phyloP scores from a whole-genome alignment of 2,888 invertebrate species.

The Nezara viridula region DNA sequence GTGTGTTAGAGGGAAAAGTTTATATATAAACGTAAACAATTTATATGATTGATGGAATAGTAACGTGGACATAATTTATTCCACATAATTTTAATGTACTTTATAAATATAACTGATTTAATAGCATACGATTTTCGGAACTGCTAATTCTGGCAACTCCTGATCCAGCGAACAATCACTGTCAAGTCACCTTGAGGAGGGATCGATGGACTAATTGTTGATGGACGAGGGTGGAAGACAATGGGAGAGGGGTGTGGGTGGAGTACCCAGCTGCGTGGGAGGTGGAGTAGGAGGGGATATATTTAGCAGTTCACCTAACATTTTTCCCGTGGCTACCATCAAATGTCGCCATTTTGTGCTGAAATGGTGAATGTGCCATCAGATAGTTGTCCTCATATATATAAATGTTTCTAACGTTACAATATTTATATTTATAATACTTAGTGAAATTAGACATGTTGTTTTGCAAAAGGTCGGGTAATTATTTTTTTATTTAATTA shows the following conservation, averaged over 20 bases:
- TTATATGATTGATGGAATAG: no score
- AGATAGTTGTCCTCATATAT: neutral
- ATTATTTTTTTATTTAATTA: no score
- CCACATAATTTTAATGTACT: no score
- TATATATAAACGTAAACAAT: no score
- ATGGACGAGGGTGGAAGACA: neutral
- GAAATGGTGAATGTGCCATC: neutral
- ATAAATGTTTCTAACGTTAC: no score
- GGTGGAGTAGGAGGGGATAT: neutral
- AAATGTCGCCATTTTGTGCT: neutral
- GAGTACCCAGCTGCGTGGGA: neutral
- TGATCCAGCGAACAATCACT: neutral
- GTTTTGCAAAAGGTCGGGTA: no score
- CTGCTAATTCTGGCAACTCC: neutral
- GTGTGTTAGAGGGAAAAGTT: no score
- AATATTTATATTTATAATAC: no score
- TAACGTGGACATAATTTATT: no score
- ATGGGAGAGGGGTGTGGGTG: neutral
- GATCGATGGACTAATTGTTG: conserved; percentile 33
- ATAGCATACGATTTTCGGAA: neutral
- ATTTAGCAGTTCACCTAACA: neutral
- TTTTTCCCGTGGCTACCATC: neutral
- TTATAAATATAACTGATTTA: no score
- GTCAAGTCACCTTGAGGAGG: neutral
- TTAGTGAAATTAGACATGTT: no score